Evolutionary conservation across 2,888 invertebrate genomes (phyloP).

Genomic region (Fragum whitleyi): DNA sequence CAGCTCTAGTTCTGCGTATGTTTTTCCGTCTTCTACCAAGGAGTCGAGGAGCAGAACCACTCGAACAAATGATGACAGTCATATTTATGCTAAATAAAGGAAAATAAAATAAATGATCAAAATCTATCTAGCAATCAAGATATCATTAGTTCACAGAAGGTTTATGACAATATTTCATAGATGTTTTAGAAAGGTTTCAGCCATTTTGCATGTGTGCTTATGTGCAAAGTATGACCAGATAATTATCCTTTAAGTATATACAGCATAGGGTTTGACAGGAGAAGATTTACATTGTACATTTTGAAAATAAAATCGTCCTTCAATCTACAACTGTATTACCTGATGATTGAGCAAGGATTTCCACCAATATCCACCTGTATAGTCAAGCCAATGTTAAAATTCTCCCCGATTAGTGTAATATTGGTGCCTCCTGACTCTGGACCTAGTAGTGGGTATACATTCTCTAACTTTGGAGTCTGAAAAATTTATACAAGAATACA

Average conservation of each 20-base stretch:
- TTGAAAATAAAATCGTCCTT: too few species aligned
- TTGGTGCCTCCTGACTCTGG: conserved; percentile 85
- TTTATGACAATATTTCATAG: too few species aligned
- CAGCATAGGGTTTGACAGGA: too few species aligned
- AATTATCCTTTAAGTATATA: too few species aligned
- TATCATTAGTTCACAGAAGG: too few species aligned
- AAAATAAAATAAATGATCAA: neutral
- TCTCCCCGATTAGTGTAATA: conserved; percentile 80
- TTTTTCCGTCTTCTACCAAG: conserved; percentile 22
- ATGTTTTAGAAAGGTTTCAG: too few species aligned
- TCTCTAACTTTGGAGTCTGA: conserved; percentile 48
- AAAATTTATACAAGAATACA: conserved; percentile 13
- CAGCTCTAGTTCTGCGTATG: conserved; percentile 14
- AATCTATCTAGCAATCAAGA: too few species aligned
- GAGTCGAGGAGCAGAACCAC: conserved; percentile 35
- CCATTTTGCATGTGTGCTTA: too few species aligned
- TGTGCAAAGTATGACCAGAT: too few species aligned
- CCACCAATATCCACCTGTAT: conserved; percentile 65
- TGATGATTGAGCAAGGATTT: conserved; percentile 52
- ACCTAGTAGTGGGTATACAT: conserved; percentile 72
- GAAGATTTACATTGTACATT: too few species aligned
- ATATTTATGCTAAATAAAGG: conserved; percentile 52
- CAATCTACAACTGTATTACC: too few species aligned
- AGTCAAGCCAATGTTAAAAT: conserved; percentile 79
- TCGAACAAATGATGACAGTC: conserved; percentile 58